Conservation (phyloP, 2,797 vertebrate genomes). For the Thaleichthys pacificus region DNA sequence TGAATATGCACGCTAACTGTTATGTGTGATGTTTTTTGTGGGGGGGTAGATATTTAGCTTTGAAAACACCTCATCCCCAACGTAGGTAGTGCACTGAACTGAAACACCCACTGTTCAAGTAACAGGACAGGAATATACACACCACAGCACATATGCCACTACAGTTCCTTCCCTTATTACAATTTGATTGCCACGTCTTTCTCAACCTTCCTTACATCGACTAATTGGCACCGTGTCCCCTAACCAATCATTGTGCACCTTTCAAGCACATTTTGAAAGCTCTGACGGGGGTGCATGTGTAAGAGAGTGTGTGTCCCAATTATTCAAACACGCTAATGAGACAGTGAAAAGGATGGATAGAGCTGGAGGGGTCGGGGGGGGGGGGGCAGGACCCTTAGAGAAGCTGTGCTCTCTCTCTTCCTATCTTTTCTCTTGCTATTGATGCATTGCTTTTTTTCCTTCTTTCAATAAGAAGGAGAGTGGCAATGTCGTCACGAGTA, state of each 20-base stretch:
- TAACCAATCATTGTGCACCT: neutral
- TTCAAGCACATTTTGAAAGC: neutral
- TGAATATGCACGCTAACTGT: too few species aligned
- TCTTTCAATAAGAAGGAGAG: neutral
- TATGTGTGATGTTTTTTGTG: too few species aligned
- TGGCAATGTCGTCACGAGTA: neutral
- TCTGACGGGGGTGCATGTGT: neutral
- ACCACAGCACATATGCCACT: neutral
- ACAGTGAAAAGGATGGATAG: neutral
- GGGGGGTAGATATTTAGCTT: neutral
- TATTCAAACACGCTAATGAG: constrained; percentile 14
- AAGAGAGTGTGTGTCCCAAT: constrained; percentile 9
- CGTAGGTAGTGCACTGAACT: neutral
- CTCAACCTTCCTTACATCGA: neutral
- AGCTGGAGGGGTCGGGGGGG: neutral
- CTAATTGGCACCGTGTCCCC: constrained; percentile 6
- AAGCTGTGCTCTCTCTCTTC: neutral
- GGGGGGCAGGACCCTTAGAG: neutral
- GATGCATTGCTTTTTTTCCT: too few species aligned
- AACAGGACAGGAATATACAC: neutral
- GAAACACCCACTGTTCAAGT: constrained; percentile 2
- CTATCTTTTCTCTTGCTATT: neutral
- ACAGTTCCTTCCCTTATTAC: neutral
- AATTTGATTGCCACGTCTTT: neutral
- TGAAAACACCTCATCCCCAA: neutral